A percentile compares a stretch with the other conserved stretches of the same genome.
phyloP scores from a whole-genome alignment of 2,888 invertebrate genomes.

The Sussaba pulchella region DNA sequence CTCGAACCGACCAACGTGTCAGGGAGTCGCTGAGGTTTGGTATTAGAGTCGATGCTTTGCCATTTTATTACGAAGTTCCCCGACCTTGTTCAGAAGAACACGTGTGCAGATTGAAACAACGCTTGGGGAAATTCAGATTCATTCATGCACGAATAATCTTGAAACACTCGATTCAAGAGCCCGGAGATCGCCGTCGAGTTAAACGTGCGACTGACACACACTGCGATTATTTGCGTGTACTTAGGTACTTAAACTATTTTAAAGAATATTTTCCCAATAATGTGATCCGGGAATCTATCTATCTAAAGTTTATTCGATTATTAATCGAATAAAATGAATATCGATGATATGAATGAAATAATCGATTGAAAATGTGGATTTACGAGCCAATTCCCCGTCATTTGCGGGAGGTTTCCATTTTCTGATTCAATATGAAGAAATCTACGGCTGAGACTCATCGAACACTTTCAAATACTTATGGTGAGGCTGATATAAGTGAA shows the following conservation, averaged over 20 bases:
- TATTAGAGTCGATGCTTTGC: constrained; percentile 32
- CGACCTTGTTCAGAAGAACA: constrained; percentile 43
- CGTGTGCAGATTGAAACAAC: constrained; percentile 21
- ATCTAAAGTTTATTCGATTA: too few relatives aligned
- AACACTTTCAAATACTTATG: too few relatives aligned
- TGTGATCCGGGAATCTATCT: constrained; percentile 4
- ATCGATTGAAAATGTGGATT: too few relatives aligned
- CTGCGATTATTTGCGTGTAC: constrained; percentile 17
- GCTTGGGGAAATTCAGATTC: constrained; percentile 32
- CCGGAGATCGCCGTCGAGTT: constrained; percentile 29
- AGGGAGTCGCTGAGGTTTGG: constrained; percentile 24
- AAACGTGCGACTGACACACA: constrained; percentile 1
- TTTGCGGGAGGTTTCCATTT: too few relatives aligned
- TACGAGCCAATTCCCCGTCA: too few relatives aligned
- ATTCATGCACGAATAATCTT: constrained; percentile 28
- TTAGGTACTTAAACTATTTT: constrained; percentile 12
- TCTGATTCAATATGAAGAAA: too few relatives aligned
- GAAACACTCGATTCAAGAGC: constrained; percentile 34
- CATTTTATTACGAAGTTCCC: constrained; percentile 43
- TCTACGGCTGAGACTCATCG: too few relatives aligned
- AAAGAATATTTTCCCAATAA: background rate
- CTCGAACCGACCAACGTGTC: constrained; percentile 28
- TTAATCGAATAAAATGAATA: too few relatives aligned
- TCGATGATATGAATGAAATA: too few relatives aligned
- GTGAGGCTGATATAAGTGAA: too few relatives aligned